phyloP scores from a whole-genome alignment of 1,140 invertebrate genomes.

The Papilio polytes region DNA sequence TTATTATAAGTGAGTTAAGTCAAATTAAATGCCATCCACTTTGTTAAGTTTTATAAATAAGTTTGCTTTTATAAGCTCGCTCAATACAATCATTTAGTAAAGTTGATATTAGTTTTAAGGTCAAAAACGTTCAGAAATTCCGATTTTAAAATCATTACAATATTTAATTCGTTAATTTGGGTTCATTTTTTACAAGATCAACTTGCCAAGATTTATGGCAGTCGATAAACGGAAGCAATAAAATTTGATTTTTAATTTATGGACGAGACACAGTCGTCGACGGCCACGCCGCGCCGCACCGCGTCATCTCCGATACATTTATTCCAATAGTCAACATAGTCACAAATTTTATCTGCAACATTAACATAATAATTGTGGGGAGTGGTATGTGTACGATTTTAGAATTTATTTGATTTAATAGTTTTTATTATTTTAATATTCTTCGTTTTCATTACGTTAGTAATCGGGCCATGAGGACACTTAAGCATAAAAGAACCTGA shows the following conservation, averaged over 20 bases:
- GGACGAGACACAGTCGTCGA: conserved; percentile 56
- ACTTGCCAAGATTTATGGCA: conserved; percentile 49
- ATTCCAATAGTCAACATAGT: conserved; percentile 69
- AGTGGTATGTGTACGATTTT: conserved; percentile 75
- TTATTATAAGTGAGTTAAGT: conserved; percentile 82
- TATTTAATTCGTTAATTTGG: conserved; percentile 27
- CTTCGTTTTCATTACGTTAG: conserved; percentile 70
- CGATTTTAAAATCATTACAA: conserved; percentile 11
- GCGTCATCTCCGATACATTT: conserved; percentile 63
- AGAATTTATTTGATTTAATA: conserved; percentile 68
- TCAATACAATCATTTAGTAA: conserved; percentile 81
- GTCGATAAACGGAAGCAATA: conserved; percentile 61
- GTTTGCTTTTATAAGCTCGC: conserved; percentile 79
- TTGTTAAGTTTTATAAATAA: conserved; percentile 82
- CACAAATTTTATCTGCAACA: conserved; percentile 69
- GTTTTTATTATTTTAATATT: conserved; percentile 65
- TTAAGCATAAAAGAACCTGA: conserved; percentile 53
- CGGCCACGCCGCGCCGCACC: conserved; percentile 34
- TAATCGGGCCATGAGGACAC: conserved; percentile 78
- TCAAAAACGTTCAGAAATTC: conserved; percentile 54
- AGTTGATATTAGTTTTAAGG: conserved; percentile 72
- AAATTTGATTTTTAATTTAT: conserved; percentile 63
- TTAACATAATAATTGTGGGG: conserved; percentile 74
- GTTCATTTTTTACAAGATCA: conserved; percentile 13
- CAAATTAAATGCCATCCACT: conserved; percentile 83